Conservation (phyloP, 1,140 invertebrate species). For the Dinothrombium tinctorium region DNA sequence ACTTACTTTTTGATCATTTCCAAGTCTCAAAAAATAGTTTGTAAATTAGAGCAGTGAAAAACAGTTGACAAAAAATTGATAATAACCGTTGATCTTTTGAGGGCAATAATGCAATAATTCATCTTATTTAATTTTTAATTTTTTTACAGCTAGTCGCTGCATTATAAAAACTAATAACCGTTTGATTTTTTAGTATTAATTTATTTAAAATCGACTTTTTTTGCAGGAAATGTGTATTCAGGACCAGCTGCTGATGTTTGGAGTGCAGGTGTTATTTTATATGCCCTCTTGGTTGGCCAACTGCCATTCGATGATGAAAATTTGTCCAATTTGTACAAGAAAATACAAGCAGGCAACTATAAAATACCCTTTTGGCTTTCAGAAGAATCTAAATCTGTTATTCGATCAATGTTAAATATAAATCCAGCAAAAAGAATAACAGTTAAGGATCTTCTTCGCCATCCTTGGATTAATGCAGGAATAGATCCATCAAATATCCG, state of each 20-base stretch:
- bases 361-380: constrained; percentile 44
- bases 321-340: constrained; percentile 82
- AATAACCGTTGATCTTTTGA: too few species aligned
- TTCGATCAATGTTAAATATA: constrained; percentile 44
- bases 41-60: too few species aligned
- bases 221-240: constrained; percentile 44
- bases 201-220: neutral
- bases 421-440: constrained; percentile 46
- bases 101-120: too few species aligned
- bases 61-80: too few species aligned
- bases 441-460: constrained; percentile 37
- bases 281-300: constrained; percentile 64
- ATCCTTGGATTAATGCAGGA: constrained; percentile 42
- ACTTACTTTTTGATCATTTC: too few species aligned
- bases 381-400: constrained; percentile 32
- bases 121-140: too few species aligned
- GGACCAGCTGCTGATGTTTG: constrained; percentile 91
- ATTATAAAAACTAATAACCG: too few species aligned
- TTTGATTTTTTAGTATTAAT: too few species aligned
- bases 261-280: constrained; percentile 95
- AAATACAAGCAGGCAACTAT: constrained; percentile 76
- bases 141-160: too few species aligned
- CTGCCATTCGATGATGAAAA: constrained; percentile 99
- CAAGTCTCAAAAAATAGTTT: too few species aligned
- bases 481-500: neutral